Conservation (phyloP, 2,113 vertebrate species). For the Suncus etruscus region DNA sequence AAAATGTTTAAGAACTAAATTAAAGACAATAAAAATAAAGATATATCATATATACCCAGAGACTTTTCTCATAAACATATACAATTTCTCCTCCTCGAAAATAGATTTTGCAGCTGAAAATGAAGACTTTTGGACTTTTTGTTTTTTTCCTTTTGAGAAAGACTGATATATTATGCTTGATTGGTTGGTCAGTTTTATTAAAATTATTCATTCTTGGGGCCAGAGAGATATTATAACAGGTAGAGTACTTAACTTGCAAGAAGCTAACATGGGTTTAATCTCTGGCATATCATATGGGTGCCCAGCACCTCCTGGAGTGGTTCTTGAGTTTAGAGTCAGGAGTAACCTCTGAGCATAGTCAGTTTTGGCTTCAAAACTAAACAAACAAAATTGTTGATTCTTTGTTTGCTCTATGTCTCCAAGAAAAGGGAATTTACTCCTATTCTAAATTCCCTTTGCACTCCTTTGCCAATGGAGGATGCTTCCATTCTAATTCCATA, state of each 20-base stretch:
- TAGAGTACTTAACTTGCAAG: no score
- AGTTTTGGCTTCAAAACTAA: no score
- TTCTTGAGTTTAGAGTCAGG: no score
- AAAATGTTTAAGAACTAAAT: background rate
- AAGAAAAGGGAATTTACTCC: background rate
- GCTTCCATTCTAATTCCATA: background rate
- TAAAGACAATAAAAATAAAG: constrained; percentile 1
- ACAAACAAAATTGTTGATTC: background rate
- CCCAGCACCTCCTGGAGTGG: no score
- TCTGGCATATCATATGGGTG: no score
- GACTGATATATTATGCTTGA: background rate
- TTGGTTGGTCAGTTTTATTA: background rate
- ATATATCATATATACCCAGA: background rate
- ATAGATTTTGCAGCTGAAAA: background rate
- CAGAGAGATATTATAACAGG: no score
- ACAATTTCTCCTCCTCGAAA: constrained; percentile 17
- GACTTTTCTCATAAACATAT: constrained; percentile 8
- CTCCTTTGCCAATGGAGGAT: background rate
- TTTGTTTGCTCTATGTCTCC: background rate
- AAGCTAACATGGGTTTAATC: no score
- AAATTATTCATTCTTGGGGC: background rate
- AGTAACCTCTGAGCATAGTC: no score
- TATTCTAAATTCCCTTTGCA: background rate
- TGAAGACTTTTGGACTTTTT: background rate
- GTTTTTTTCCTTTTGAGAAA: background rate